phyloP scores from a whole-genome alignment of 2,113 vertebrate species.

The Brachypteracias leptosomus region DNA sequence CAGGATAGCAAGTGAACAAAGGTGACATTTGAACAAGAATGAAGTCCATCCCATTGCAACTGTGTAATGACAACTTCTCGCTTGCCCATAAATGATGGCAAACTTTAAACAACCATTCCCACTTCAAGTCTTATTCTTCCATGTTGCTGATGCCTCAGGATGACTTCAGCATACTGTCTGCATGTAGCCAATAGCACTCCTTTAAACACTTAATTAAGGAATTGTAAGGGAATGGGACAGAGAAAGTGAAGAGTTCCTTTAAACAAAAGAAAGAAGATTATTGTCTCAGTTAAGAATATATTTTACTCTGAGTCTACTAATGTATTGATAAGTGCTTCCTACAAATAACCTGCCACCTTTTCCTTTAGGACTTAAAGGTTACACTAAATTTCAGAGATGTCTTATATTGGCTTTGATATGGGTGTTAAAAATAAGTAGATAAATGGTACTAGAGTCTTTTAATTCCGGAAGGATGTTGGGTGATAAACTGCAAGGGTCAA shows the following conservation, averaged over 20 bases:
- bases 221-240: background rate
- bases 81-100: background rate
- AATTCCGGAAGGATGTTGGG: background rate
- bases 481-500: slow-evolving; percentile 42
- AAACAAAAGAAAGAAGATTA: background rate
- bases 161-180: background rate
- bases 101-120: background rate
- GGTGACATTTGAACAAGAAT: fast-evolving
- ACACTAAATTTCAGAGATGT: background rate
- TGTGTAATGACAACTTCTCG: background rate
- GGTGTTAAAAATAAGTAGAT: slow-evolving; percentile 42
- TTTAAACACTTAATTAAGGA: background rate
- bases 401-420: background rate
- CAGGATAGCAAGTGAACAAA: background rate
- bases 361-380: background rate
- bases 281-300: background rate
- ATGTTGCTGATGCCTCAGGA: fast-evolving
- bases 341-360: background rate
- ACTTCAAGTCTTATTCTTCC: background rate
- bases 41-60: background rate
- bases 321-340: background rate
- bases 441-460: background rate
- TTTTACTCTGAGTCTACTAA: background rate
- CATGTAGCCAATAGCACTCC: background rate
- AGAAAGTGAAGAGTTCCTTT: background rate